Conservation (phyloP, 2,113 vertebrate species). For the Leucopsar rothschildi region DNA sequence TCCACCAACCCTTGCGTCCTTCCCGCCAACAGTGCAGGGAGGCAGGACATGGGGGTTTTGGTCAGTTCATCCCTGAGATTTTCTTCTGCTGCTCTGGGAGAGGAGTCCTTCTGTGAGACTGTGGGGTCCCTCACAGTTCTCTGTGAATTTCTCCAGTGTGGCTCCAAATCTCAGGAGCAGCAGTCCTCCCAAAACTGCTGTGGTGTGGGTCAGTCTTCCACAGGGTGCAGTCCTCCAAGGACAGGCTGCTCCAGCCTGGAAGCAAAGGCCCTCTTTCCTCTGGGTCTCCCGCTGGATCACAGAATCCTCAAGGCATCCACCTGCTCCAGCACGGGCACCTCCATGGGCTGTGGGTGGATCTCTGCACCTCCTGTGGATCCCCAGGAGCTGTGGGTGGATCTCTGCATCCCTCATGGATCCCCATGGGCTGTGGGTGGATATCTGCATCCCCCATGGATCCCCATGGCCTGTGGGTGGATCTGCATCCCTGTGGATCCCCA, state of each 20-base stretch:
- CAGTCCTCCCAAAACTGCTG: background rate
- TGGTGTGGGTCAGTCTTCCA: accelerated
- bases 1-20: no score
- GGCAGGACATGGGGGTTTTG: background rate
- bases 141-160: accelerated
- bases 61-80: background rate
- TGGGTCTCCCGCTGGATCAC: background rate
- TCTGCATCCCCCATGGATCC: background rate
- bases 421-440: no score
- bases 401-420: no score
- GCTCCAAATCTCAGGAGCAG: no score
- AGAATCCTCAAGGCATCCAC: background rate
- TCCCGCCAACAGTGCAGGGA: no score
- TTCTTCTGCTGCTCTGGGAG: accelerated
- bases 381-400: no score
- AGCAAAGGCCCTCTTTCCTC: background rate
- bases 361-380: no score
- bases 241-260: background rate
- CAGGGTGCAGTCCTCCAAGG: accelerated
- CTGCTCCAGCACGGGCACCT: no score
- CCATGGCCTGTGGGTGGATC: no score
- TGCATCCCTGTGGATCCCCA: no score
- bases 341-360: no score
- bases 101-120: background rate
- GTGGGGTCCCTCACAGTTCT: background rate